These are phyloP conservation scores for Melanotaenia maccullochi DNA, from an alignment of 2,797 vertebrate species.

Conservation along the genomic window DNA sequence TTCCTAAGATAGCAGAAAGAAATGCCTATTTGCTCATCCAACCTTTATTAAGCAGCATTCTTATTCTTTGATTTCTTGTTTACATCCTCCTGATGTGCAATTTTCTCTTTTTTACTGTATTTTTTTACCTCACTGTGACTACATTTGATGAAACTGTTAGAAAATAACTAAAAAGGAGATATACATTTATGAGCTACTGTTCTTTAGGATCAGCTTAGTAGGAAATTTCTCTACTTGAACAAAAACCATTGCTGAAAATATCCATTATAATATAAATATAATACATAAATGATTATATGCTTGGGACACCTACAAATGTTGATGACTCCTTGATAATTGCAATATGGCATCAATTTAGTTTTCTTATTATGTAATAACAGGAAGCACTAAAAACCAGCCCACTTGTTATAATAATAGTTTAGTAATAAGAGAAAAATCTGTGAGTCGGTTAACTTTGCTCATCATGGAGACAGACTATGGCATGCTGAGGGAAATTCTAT, in stretches of 20 bases:
- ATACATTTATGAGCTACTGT: not conserved
- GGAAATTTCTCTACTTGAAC: not conserved
- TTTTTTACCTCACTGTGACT: too few relatives aligned
- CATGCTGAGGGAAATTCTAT: constrained; percentile 43
- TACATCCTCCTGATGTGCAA: too few relatives aligned
- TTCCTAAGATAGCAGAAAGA: too few relatives aligned
- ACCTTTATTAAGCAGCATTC: too few relatives aligned
- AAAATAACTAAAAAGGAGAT: not conserved
- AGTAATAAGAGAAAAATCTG: constrained; percentile 40
- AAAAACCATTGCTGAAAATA: not conserved
- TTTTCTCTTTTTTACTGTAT: too few relatives aligned
- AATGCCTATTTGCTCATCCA: too few relatives aligned
- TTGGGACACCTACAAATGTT: not conserved
- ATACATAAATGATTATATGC: not conserved
- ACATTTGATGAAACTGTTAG: too few relatives aligned
- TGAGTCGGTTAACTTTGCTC: constrained; percentile 55
- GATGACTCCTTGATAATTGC: not conserved
- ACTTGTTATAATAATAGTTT: constrained; percentile 23
- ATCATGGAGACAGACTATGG: constrained; percentile 49
- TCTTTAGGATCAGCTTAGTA: not conserved
- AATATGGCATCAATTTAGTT: constrained; percentile 7
- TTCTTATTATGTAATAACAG: constrained; percentile 6
- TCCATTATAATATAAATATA: not conserved
- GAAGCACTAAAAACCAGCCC: constrained; percentile 15
- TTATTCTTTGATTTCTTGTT: too few relatives aligned